Evolutionary conservation across 2,797 vertebrate species (phyloP).

Genomic region (Scarus forsteni): DNA sequence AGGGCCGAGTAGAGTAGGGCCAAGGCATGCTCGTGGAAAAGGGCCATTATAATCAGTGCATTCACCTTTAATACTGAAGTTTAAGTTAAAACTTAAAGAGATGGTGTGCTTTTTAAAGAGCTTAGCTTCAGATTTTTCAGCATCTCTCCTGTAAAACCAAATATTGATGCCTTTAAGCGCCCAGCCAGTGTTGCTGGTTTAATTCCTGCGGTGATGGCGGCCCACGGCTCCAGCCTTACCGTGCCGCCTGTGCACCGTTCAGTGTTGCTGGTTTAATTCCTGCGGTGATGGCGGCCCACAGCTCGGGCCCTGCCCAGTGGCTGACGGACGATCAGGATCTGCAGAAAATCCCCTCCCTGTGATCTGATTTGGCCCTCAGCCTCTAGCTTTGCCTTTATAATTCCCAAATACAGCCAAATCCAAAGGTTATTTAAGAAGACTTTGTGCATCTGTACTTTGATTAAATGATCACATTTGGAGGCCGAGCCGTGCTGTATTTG

Average conservation of each 20-base stretch:
- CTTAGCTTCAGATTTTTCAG: no score
- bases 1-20: no score
- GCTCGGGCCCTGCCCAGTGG: constrained; percentile 53
- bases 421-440: constrained; percentile 85
- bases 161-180: no score
- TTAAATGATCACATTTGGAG: constrained; percentile 84
- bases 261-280: constrained; percentile 65
- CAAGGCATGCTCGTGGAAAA: no score
- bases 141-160: no score
- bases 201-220: constrained; percentile 45
- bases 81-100: no score
- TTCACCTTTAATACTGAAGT: no score
- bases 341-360: constrained; percentile 81
- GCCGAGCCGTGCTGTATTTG: constrained; percentile 76
- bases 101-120: no score
- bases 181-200: constrained; percentile 64
- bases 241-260: constrained; percentile 19
- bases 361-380: constrained; percentile 81
- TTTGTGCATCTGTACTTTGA: constrained; percentile 86
- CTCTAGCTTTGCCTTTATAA: constrained; percentile 83
- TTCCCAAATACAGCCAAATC: constrained; percentile 86
- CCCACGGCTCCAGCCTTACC: constrained; percentile 26
- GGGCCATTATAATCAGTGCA: no score
- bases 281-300: constrained; percentile 34
- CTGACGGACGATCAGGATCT: constrained; percentile 75